Base-by-base conservation (phyloP, 1,140 invertebrate species). In the Microvelia longipes region DNA sequence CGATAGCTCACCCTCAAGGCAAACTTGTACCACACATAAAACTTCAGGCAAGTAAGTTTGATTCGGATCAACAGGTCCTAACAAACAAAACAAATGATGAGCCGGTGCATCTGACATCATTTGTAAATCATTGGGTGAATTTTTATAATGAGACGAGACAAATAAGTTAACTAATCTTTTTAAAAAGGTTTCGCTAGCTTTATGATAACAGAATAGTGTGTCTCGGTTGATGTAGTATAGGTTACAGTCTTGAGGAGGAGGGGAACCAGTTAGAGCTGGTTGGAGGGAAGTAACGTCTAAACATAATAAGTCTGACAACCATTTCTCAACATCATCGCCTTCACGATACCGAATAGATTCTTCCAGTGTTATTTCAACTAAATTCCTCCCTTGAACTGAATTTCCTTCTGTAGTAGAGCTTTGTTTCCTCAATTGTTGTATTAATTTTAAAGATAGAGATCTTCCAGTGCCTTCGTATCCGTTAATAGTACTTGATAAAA, bases 401-500 rank as follows among this genome's bases (percentile, higher is more conserved):
- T 50, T 50, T 11, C 35, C 35, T 50, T 50, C 35, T 5, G 19
- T 50, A 11, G 35, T 19, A 11, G 35, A 35, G 26, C 77, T 76
- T 76, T 91, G 88, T 60, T 84, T 81, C 68, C 91, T 79, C 0
- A 99, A 82, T 77, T 99, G 93, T 72, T 96, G 88, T 24, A 99
- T 86, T 1, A 99, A 81, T 82, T 99, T 99, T 15, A 99, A 80
- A 0, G 95, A 98, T 2, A 99, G 82, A 1, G 95, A 98, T 26
- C 97, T 83, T 0, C 97, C 96, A 0, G 98, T 99, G 68, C 98
- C 98, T 85, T 99, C 98, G 80, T 99, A 98, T 77, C 95, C 96
- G 78, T 97, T 96, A 29, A 98, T 93, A 0, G 98, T 99, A 0
- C 97, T 99, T 0, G 98, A 89, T 76, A 99, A 86, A 77, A 99